Conservation (phyloP, 2,113 vertebrate species). For the Echinops telfairi region DNA sequence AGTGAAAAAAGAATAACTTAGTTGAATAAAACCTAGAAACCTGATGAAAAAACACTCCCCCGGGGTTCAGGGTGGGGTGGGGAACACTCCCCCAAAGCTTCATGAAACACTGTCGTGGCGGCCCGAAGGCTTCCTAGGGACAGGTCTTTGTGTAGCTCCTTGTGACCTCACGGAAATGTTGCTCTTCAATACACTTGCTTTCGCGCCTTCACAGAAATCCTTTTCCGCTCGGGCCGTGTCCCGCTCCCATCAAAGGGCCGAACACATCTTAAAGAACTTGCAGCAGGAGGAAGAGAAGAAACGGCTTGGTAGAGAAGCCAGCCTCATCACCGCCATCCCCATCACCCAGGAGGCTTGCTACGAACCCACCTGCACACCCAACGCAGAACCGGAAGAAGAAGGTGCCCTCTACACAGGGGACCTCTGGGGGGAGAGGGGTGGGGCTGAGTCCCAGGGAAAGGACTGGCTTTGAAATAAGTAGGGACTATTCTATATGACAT, state of each 20-base stretch:
- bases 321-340: conserved; percentile 98
- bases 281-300: conserved; percentile 99
- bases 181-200: conserved; percentile 16
- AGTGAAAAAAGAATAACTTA: not conserved
- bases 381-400: conserved; percentile 98
- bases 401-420: conserved; percentile 87
- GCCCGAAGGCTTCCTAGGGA: not conserved
- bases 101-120: not conserved
- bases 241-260: conserved; percentile 97
- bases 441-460: not conserved
- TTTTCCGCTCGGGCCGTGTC: conserved; percentile 98
- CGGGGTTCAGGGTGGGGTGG: too few relatives aligned
- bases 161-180: not conserved
- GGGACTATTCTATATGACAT: not conserved
- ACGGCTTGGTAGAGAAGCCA: conserved; percentile 96
- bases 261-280: conserved; percentile 99
- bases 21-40: not conserved
- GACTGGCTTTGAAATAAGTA: not conserved
- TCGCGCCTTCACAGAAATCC: conserved; percentile 91
- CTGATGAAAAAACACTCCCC: conserved; percentile 44
- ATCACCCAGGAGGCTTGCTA: conserved; percentile 99
- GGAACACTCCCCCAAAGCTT: not conserved
- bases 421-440: not conserved
- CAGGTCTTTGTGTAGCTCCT: not conserved
- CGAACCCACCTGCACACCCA: conserved; percentile 96